Conservation (phyloP, 1,140 invertebrate species). For the Plutomurus gul region DNA sequence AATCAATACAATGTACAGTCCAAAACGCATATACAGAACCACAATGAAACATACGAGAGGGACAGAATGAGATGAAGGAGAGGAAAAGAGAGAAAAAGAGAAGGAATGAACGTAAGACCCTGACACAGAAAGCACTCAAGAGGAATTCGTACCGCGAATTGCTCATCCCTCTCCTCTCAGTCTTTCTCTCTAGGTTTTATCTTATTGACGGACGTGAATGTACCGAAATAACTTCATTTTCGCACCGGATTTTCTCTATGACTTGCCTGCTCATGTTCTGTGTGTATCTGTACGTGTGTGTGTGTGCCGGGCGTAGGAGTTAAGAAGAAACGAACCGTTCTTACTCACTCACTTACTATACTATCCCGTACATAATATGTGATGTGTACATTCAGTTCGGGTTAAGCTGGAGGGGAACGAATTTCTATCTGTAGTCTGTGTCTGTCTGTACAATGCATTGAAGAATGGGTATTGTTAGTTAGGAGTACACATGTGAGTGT, state of each 20-base stretch:
- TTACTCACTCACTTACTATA: conserved; percentile 1
- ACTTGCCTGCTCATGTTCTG: conserved; percentile 28
- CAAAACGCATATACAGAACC: too few species aligned
- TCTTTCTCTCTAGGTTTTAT: conserved; percentile 12
- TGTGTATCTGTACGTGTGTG: background rate
- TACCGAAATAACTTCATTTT: conserved; percentile 45
- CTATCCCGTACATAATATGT: background rate
- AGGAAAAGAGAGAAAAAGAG: background rate
- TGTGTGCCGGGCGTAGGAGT: background rate
- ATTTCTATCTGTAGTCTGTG: too few species aligned
- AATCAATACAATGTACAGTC: too few species aligned
- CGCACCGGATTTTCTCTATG: conserved; percentile 36
- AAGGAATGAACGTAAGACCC: background rate
- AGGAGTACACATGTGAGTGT: background rate
- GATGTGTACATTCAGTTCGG: background rate
- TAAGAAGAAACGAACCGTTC: conserved; percentile 5
- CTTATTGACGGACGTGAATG: conserved; percentile 37
- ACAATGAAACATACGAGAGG: background rate
- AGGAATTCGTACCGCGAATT: background rate
- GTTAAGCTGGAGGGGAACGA: conserved; percentile 24
- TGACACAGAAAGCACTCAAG: background rate
- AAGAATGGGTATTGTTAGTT: too few species aligned
- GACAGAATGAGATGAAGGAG: background rate
- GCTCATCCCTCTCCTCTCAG: background rate
- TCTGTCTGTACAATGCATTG: background rate